Percentiles rank a stretch among this genome's conserved stretches.
phyloP scores from a whole-genome alignment of 2,113 vertebrate genomes.

The Equus quagga region DNA sequence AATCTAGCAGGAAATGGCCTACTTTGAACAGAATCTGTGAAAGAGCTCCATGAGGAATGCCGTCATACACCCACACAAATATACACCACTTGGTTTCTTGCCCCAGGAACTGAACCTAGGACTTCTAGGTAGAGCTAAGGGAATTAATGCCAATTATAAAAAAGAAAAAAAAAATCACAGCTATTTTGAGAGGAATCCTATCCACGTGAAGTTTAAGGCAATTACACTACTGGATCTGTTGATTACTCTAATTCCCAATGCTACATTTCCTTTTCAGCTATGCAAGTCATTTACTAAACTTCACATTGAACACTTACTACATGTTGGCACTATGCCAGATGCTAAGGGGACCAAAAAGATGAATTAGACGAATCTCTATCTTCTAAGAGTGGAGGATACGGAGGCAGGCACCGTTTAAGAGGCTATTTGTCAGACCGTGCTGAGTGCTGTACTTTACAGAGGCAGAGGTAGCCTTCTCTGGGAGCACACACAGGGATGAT shows the following conservation, averaged over 20 bases:
- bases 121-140: background rate
- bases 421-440: background rate
- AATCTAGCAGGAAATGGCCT: constrained; percentile 35
- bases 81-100: background rate
- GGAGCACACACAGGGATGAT: background rate
- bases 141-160: background rate
- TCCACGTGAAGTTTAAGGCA: constrained; percentile 11
- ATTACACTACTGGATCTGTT: background rate
- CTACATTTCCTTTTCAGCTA: background rate
- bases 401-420: background rate
- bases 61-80: background rate
- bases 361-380: background rate
- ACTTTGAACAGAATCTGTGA: background rate
- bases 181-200: constrained; percentile 4
- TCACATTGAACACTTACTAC: background rate
- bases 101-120: background rate
- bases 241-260: background rate
- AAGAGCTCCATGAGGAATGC: background rate
- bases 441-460: background rate
- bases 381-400: background rate
- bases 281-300: background rate
- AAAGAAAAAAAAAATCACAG: background rate
- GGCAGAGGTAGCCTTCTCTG: background rate
- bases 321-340: background rate
- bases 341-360: background rate